These are phyloP conservation scores for Chymomyza amoena DNA, from an alignment of 2,888 invertebrate genomes.

Conservation along the genomic window DNA sequence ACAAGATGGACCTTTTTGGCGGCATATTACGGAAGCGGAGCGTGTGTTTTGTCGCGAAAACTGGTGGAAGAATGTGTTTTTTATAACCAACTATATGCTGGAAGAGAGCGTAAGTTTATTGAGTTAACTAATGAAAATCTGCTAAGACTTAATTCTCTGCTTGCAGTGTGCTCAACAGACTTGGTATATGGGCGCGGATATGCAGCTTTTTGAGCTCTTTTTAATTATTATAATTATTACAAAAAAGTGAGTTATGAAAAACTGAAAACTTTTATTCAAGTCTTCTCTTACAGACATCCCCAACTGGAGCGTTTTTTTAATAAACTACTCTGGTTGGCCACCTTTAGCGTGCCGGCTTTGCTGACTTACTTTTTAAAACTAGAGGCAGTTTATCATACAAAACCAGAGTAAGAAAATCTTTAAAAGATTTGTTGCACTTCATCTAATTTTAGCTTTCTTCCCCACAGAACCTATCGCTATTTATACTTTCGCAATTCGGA, in stretches of 20 bases:
- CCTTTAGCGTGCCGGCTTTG: constrained; percentile 48
- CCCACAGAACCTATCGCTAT: constrained; percentile 70
- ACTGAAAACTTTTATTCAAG: too few species aligned
- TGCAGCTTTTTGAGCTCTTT: constrained; percentile 73
- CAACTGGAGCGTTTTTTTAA: constrained; percentile 39
- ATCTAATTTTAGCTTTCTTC: background rate
- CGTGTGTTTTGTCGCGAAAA: constrained; percentile 72
- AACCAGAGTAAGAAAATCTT: constrained; percentile 74
- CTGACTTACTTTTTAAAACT: constrained; percentile 65
- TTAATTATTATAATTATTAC: constrained; percentile 58
- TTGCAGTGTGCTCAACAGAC: constrained; percentile 75
- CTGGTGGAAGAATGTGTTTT: constrained; percentile 78
- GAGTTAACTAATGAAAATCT: background rate
- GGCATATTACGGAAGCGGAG: constrained; percentile 68
- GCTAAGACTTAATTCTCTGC: background rate
- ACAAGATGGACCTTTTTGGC: constrained; percentile 79
- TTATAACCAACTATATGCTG: constrained; percentile 75
- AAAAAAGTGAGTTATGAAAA: constrained; percentile 57
- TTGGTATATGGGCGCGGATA: constrained; percentile 76
- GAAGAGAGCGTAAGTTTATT: constrained; percentile 60
- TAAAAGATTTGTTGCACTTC: background rate
- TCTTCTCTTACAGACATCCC: constrained; percentile 49
- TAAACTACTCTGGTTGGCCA: constrained; percentile 17
- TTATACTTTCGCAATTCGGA: constrained; percentile 64
- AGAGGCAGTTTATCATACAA: constrained; percentile 65